Base-by-base conservation (phyloP, 2,797 vertebrate species). In the Podargus strigoides region DNA sequence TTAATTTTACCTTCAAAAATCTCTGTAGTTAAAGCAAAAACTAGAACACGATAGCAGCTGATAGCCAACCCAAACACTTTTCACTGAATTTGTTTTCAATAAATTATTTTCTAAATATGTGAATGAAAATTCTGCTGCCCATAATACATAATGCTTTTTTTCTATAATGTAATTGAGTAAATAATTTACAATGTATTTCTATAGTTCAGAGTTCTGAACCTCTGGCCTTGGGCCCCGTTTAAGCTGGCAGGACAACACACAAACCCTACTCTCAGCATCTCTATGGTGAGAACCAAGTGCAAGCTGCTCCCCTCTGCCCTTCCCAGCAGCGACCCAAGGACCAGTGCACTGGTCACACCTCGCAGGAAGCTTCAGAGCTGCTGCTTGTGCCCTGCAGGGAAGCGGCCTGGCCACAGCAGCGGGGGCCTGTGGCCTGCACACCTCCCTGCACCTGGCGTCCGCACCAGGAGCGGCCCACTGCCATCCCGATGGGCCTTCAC, bases 271-370 rank as follows among this genome's bases (percentile, higher is more conserved):
- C 37, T 27, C 32, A 4, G 49, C 0, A 20, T 6, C 14, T 20
- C 53, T 14, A 7, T 3, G 39, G 49, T 5, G 39, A 26, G 73
- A 47, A 22, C 3, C 34, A 34, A 1, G 14, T 19, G 36, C 46
- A 58, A 3, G 28, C 12, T 30, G 73, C 56, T n/a, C 46, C 8
- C 55, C 3, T 3, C 22, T 3, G 1, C 9, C 12, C 62, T 26
- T 34, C 59, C 30, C 0, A 0, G 60, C 10, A 49, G 55, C 5
- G 2, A 6, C 7, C 24, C 79, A 12, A 49, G 37, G 26, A 5
- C 0, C 2, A 10, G 7, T 0, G 37, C 22, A 2, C 42, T 2
- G 60, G 21, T 24, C 7, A 4, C 0, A 0, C 12, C 34, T 9
- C 6, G 6, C 36, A 18, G 62, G 49, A 28, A 26, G 68, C 37